Evolutionary conservation across 2,113 vertebrate species (phyloP), one percentile per base, ranked within the genome.

Genomic region (Platysternon megacephalum): DNA sequence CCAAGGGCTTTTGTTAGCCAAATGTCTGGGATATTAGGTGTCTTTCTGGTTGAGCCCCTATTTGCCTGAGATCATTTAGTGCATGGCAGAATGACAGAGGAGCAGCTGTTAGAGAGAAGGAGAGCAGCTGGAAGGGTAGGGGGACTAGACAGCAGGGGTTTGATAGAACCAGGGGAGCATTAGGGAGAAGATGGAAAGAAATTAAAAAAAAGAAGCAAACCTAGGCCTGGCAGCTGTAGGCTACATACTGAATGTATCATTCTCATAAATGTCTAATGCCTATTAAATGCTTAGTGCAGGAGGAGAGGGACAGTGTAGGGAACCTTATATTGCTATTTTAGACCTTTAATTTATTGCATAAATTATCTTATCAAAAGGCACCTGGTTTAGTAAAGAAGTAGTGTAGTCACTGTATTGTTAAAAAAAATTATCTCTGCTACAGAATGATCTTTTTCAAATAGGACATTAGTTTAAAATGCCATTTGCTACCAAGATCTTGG

Each of bases 181-280:
- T 21, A 5, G 55, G 5, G 35, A 32, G 22, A 5, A 21, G 13
- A 42, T 26, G 24, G 68, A 11, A n/a, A 24, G 22, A 21, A 6
- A 14, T 4, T 61, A 17, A 4, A n/a, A n/a, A 82, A 79, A 56
- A n/a, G 2, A 78, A 49, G n/a, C n/a, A 13, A 53, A 56, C 48
- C n/a, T 14, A 1, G 0, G 2, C 72, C 78, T 14, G n/a, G 2
- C 17, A 68, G 80, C 74, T 82, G 61, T 24, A 8, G 52, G 1
- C 3, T 6, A 2, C 2, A 0, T 6, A 5, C 9, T 58, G 14
- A 74, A 10, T 0, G 0, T 21, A 2, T 49, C 4, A 0, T 8
- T 51, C 92, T 61, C 26, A 0, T 3, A 1, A 39, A 58, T 72
- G 35, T 5, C 74, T 81, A 17, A 1, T 44, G 12, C 2, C 5